Percentiles rank a stretch among this genome's conserved stretches.
phyloP scores from a whole-genome alignment of 2,888 invertebrate genomes.

The Drosophila ustulata region DNA sequence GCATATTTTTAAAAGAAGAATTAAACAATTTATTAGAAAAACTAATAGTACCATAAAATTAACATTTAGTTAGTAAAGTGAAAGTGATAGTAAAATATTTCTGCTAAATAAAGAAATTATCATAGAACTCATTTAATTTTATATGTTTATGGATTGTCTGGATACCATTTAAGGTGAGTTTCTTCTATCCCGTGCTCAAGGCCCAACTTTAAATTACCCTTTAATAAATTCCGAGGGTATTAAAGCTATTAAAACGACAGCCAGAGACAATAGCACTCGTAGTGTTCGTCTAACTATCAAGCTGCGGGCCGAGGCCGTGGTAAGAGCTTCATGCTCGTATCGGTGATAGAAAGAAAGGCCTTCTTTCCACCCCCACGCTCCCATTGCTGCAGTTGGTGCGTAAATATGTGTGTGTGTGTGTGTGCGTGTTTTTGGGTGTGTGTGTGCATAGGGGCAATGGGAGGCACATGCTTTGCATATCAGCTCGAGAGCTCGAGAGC shows the following conservation, averaged over 20 bases:
- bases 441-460: conserved; percentile 27
- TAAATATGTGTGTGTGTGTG: neutral
- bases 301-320: conserved; percentile 41
- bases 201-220: neutral
- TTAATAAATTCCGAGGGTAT: conserved; percentile 5
- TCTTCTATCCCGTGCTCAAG: neutral
- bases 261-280: conserved; percentile 6
- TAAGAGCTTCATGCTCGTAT: conserved; percentile 14
- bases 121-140: neutral
- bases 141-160: neutral
- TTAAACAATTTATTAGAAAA: no score
- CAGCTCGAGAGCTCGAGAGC: conserved; percentile 5
- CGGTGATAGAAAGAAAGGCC: conserved; percentile 28
- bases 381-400: conserved; percentile 2
- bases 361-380: neutral
- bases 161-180: neutral
- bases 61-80: no score
- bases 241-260: neutral
- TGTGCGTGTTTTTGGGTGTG: neutral
- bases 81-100: no score
- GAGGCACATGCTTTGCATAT: conserved; percentile 27
- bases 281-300: conserved; percentile 17
- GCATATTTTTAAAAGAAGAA: no score
- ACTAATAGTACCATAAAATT: no score
- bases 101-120: no score